Base-by-base conservation (phyloP, 2,888 invertebrate genomes). In the Conchocele bisecta region DNA sequence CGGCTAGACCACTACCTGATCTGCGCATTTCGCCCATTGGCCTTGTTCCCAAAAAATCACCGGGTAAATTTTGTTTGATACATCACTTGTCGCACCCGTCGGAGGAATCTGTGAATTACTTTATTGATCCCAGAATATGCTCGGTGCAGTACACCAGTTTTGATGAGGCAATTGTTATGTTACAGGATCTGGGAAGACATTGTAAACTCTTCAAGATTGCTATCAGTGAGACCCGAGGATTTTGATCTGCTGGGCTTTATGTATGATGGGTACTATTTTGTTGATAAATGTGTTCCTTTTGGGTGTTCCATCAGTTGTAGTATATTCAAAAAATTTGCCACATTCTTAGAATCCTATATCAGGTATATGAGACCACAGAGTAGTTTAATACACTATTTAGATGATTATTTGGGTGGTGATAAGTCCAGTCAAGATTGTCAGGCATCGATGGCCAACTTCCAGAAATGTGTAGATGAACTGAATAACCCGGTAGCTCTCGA, bases 61-160 rank as follows among this genome's bases (percentile, higher is more conserved):
- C 48, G 28, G 65, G 65, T 4, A 59, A 58, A 53, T 70, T 48
- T 44, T 37, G 68, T 9, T 20, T 73, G 11, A 72, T 72, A 13
- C 72, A 67, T 33, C 66, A 72, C 31, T 22, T 72, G 17, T 72
- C 72, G n/a, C 63, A 42, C 35, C 67, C 72, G 3, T 15, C 3
- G 1, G 68, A 60, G 0, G 29, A 11, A n/a, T 60, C 50, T 4
- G n/a, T 73, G 1, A 73, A 73, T 50, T 39, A 29, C 29, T 67
- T 72, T 15, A 50, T 50, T 57, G 51, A 60, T 28, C 61, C 61
- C 17, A 20, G 33, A 13, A n/a, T 60, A 5, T 54, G 48, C 11
- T 50, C 61, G 5, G 72, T 72, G 7, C 53, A 54, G n/a, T 72
- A 67, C 39, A 60, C 72, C 1, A 37, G 39, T 6, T 64, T 71